phyloP scores from a whole-genome alignment of 2,797 vertebrate genomes.

The Scolopax rusticola region DNA sequence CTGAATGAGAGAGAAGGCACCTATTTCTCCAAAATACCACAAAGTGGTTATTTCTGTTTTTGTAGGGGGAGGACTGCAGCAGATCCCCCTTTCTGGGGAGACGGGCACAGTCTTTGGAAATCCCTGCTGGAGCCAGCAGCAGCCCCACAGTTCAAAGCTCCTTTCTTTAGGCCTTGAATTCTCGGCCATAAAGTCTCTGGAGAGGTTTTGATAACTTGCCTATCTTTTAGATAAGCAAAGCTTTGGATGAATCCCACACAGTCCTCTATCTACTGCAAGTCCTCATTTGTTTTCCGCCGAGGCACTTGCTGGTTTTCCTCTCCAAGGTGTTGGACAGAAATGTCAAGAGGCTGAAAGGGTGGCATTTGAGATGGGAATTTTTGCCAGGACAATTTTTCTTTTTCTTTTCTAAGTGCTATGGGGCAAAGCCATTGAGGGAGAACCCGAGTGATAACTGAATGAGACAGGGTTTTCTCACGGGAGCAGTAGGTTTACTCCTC shows the following conservation, averaged over 20 bases:
- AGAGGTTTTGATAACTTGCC: constrained; percentile 68
- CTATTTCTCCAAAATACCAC: background rate
- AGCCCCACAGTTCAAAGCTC: constrained; percentile 60
- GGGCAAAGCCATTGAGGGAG: constrained; percentile 14
- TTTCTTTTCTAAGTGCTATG: constrained; percentile 11
- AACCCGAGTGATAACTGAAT: constrained; percentile 32
- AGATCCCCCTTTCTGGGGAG: background rate
- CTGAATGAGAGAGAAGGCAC: background rate
- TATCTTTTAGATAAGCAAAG: constrained; percentile 70
- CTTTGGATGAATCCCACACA: constrained; percentile 55
- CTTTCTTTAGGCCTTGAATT: constrained; percentile 63
- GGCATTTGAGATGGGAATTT: background rate
- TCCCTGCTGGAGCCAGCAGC: constrained; percentile 55
- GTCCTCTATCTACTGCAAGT: constrained; percentile 59
- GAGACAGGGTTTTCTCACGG: constrained; percentile 46
- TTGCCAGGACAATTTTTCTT: background rate
- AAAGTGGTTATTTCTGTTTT: background rate
- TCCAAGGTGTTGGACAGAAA: constrained; percentile 70
- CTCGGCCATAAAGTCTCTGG: constrained; percentile 51
- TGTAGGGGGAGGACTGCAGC: background rate
- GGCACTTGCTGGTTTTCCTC: constrained; percentile 70
- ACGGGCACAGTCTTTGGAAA: constrained; percentile 30
- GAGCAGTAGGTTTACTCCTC: background rate
- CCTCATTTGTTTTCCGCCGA: constrained; percentile 59
- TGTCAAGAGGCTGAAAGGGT: constrained; percentile 58